phyloP scores from a whole-genome alignment of 2,888 invertebrate genomes.

The Drosophila eohydei region DNA sequence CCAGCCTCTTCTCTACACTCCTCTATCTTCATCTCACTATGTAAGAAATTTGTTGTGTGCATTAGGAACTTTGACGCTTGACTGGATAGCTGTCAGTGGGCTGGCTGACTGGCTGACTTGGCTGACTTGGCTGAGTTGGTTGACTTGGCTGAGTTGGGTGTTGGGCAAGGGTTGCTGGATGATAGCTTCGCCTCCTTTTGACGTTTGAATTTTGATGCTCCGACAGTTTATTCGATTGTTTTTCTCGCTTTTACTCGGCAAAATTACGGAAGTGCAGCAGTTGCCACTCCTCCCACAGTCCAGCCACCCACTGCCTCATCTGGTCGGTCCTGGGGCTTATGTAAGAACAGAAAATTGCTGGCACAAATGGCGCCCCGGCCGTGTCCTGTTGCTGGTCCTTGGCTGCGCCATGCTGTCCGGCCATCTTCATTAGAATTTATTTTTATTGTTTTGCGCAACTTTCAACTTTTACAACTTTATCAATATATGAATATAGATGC shows the following conservation, averaged over 20 bases:
- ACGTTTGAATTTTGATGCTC: slow-evolving; percentile 81
- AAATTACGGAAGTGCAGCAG: slow-evolving; percentile 80
- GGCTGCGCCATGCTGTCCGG: slow-evolving; percentile 77
- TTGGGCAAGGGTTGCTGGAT: slow-evolving; percentile 29
- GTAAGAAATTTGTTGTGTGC: slow-evolving; percentile 83
- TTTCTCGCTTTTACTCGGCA: slow-evolving; percentile 76
- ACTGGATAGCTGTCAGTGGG: slow-evolving; percentile 81
- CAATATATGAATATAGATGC: slow-evolving; percentile 80
- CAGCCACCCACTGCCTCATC: slow-evolving; percentile 28
- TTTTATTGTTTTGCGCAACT: slow-evolving; percentile 81
- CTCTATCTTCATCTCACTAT: slow-evolving; percentile 32
- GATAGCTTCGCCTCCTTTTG: slow-evolving; percentile 64
- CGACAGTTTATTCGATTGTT: slow-evolving; percentile 82
- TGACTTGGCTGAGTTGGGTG: slow-evolving; percentile 7
- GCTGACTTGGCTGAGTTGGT: slow-evolving; percentile 8
- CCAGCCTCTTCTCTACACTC: slow-evolving; percentile 36
- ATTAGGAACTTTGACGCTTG: slow-evolving; percentile 83
- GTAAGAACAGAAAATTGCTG: slow-evolving; percentile 76
- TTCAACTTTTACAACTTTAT: slow-evolving; percentile 81
- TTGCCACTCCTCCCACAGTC: slow-evolving; percentile 10
- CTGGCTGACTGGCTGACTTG: slow-evolving; percentile 19
- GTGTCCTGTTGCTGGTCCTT: slow-evolving; percentile 32
- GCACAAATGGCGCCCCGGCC: slow-evolving; percentile 73
- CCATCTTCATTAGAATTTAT: slow-evolving; percentile 79
- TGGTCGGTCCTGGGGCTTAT: slow-evolving; percentile 50